Evolutionary conservation across 1,140 invertebrate species (phyloP).

Genomic region (Drosophila auraria): DNA sequence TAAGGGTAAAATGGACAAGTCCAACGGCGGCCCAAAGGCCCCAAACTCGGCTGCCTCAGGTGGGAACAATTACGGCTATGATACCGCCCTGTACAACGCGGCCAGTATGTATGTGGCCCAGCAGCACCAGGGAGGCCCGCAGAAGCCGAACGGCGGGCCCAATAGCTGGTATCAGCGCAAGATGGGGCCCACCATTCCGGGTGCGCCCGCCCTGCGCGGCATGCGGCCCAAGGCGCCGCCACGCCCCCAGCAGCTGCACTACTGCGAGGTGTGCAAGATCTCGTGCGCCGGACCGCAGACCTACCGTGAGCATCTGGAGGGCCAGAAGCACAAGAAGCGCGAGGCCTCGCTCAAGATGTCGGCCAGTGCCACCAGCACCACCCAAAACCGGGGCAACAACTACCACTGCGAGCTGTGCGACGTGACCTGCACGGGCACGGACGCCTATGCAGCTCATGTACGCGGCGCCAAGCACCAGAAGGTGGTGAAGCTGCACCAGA

Average conservation of each 20-base stretch:
- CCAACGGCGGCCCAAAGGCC: conserved; percentile 64
- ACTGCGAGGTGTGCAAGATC: conserved; percentile 99
- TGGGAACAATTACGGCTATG: conserved; percentile 92
- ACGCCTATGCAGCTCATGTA: conserved; percentile 99
- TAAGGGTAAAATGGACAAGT: conserved; percentile 78
- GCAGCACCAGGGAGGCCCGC: conserved; percentile 86
- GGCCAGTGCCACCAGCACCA: conserved; percentile 85
- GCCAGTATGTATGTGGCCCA: conserved; percentile 96
- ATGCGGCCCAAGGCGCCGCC: conserved; percentile 90
- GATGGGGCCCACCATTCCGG: conserved; percentile 80
- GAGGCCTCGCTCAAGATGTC: conserved; percentile 95
- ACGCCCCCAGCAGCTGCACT: conserved; percentile 96
- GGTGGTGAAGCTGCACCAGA: conserved; percentile 97
- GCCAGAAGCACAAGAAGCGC: conserved; percentile 99
- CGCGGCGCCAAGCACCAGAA: conserved; percentile 99
- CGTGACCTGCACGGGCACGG: conserved; percentile 98
- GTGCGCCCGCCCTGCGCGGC: conserved; percentile 58
- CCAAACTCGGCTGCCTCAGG: conserved; percentile 79
- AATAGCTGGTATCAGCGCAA: conserved; percentile 85
- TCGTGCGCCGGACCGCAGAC: conserved; percentile 98
- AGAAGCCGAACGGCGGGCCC: conserved; percentile 66
- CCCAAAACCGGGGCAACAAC: conserved; percentile 88
- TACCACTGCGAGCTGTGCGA: conserved; percentile 96
- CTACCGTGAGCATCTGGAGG: conserved; percentile 98
- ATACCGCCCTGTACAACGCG: conserved; percentile 96